Percentiles rank a stretch among this genome's conserved stretches.
Evolutionary conservation across 2,113 vertebrate genomes (phyloP).

Genomic region (Rhabdomys dilectus): DNA sequence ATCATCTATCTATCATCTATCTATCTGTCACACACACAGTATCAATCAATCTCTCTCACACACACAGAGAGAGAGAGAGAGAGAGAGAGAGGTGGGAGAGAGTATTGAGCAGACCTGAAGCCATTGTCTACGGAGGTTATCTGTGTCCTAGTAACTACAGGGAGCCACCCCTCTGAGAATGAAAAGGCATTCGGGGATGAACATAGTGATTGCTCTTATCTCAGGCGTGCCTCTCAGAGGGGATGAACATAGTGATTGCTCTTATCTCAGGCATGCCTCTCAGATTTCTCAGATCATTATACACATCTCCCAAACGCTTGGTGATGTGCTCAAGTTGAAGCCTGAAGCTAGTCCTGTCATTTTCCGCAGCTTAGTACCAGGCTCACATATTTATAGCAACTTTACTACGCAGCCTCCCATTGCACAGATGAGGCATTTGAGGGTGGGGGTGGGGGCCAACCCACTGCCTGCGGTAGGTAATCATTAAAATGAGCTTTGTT

Average conservation of each 20-base stretch:
- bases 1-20: no score
- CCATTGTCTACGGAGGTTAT: neutral
- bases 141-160: neutral
- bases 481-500: constrained; percentile 40
- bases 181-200: neutral
- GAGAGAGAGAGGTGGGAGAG: neutral
- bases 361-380: neutral
- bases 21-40: neutral
- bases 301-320: neutral
- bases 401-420: neutral
- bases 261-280: neutral
- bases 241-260: neutral
- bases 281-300: neutral
- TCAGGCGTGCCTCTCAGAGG: neutral
- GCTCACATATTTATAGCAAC: neutral
- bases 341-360: neutral
- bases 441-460: neutral
- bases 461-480: neutral
- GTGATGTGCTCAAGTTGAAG: neutral
- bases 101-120: neutral
- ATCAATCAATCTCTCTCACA: neutral
- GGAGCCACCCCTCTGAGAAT: neutral
- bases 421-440: neutral
- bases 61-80: no score
- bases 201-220: neutral